These are phyloP conservation scores for Gnathonemus echidnorhynchus DNA, from an alignment of 2,113 vertebrate species.

Conservation along the genomic window DNA sequence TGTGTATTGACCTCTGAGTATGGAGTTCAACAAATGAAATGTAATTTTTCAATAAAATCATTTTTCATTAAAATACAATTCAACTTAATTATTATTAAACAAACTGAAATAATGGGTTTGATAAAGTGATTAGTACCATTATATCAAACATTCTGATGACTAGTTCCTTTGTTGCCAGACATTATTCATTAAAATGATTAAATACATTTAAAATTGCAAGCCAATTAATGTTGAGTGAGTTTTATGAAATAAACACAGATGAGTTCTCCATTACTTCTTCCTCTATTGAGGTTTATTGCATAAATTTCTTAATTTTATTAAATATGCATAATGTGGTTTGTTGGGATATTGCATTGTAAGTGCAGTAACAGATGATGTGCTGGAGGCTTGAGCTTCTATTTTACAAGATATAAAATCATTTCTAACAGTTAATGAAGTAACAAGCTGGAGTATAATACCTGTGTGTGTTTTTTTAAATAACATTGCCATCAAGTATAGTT, in stretches of 20 bases:
- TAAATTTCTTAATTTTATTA: background rate
- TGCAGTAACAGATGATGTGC: constrained; percentile 13
- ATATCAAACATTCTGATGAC: background rate
- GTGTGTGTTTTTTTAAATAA: background rate
- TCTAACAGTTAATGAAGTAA: background rate
- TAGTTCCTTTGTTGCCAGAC: background rate
- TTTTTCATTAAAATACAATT: background rate
- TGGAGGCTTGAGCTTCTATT: background rate
- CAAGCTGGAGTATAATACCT: background rate
- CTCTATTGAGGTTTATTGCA: background rate
- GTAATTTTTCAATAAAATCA: background rate
- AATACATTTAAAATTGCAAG: background rate
- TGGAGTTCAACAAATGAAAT: background rate
- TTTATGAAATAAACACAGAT: background rate
- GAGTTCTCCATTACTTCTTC: background rate
- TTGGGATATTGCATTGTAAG: constrained; percentile 15
- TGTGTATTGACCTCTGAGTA: background rate
- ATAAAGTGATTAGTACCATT: background rate
- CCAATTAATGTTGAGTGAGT: background rate
- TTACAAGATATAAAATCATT: constrained; percentile 26
- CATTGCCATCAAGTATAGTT: background rate
- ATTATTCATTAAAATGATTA: background rate
- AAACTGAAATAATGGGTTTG: background rate
- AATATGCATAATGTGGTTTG: constrained; percentile 12
- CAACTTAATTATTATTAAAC: background rate